These are phyloP conservation scores for Ethmia dodecea DNA, from an alignment of 2,888 invertebrate genomes.

Conservation along the genomic window DNA sequence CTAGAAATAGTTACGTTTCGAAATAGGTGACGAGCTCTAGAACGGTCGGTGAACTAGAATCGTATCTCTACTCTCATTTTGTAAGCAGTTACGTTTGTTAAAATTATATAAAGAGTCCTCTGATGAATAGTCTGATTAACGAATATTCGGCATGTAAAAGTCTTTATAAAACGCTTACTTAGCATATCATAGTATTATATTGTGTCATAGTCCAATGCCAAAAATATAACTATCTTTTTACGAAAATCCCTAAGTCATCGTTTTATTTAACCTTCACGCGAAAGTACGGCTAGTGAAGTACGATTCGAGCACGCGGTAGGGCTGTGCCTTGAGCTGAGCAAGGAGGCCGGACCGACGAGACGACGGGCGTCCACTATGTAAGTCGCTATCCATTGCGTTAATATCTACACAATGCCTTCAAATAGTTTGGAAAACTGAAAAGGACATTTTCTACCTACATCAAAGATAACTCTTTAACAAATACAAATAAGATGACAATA, in stretches of 20 bases:
- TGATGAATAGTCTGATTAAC: conserved; percentile 77
- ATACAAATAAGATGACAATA: too few relatives aligned
- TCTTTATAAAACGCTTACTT: conserved; percentile 78
- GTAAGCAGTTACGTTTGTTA: conserved; percentile 76
- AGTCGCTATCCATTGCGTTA: too few relatives aligned
- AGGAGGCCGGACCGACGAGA: too few relatives aligned
- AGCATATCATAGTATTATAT: conserved; percentile 79
- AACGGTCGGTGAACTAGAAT: conserved; percentile 53
- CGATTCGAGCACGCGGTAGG: background rate
- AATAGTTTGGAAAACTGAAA: too few relatives aligned
- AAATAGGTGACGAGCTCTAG: conserved; percentile 66
- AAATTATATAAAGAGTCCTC: conserved; percentile 76
- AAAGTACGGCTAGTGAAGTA: conserved; percentile 8
- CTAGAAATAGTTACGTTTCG: conserved; percentile 72
- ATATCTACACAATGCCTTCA: too few relatives aligned
- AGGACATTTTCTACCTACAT: too few relatives aligned
- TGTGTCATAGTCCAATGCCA: conserved; percentile 79
- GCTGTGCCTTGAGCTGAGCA: too few relatives aligned
- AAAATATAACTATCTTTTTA: conserved; percentile 79
- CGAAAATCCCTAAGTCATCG: conserved; percentile 71
- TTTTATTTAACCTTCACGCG: conserved; percentile 62
- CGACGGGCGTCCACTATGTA: too few relatives aligned
- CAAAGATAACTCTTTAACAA: too few relatives aligned
- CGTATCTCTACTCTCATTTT: conserved; percentile 66
- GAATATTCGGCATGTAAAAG: conserved; percentile 77